A percentile compares a stretch with the other conserved stretches of the same genome.
These are phyloP conservation scores for Philypnodon macrostomus DNA, from an alignment of 2,797 vertebrate genomes.

Conservation along the genomic window DNA sequence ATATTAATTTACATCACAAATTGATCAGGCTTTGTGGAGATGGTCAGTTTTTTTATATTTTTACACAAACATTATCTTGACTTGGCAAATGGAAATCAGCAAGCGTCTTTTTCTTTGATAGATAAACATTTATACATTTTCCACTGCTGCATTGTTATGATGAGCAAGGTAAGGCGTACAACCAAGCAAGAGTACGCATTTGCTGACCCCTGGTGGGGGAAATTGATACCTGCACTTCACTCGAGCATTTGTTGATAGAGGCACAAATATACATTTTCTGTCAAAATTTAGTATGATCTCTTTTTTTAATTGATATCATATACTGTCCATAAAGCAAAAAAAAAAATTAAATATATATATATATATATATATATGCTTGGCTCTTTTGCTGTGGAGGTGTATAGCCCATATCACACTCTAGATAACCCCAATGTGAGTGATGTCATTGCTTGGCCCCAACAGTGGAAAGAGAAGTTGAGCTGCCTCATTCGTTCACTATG, in stretches of 20 bases:
- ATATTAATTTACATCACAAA: neutral
- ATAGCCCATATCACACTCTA: neutral
- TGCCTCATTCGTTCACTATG: slow-evolving; percentile 38
- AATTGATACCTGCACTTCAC: slow-evolving; percentile 5
- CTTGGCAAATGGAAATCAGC: neutral
- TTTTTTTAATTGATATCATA: too few species aligned
- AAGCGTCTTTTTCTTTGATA: slow-evolving; percentile 20
- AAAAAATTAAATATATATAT: too few species aligned
- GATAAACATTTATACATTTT: slow-evolving; percentile 24
- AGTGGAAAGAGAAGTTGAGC: slow-evolving; percentile 70
- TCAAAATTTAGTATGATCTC: slow-evolving; percentile 4
- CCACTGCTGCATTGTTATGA: slow-evolving; percentile 18
- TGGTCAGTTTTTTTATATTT: slow-evolving; percentile 4
- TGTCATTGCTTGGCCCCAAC: slow-evolving; percentile 56
- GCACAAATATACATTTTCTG: slow-evolving; percentile 19
- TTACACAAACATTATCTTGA: neutral
- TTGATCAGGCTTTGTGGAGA: neutral
- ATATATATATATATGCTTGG: too few species aligned
- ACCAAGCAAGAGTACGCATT: neutral
- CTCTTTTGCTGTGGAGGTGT: neutral
- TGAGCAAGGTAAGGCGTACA: slow-evolving; percentile 12
- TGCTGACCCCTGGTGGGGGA: slow-evolving; percentile 59
- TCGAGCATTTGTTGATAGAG: slow-evolving; percentile 45
- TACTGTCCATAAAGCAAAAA: too few species aligned
- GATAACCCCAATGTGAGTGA: slow-evolving; percentile 30